These are phyloP conservation scores for Clarias batrachus DNA, from an alignment of 2,113 vertebrate species.

Conservation along the genomic window DNA sequence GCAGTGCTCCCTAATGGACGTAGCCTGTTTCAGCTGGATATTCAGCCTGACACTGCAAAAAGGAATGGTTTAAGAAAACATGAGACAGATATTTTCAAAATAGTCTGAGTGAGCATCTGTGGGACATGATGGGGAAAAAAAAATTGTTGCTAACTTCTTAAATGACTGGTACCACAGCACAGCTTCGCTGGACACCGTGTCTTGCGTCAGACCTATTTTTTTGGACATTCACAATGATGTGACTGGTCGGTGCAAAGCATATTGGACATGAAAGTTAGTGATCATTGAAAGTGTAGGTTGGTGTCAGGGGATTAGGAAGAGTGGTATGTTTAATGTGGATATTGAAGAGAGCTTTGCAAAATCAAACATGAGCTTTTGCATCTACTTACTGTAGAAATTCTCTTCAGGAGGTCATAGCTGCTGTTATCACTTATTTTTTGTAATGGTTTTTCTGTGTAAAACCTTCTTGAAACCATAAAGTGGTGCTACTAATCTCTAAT, in stretches of 20 bases:
- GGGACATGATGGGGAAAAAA: no score
- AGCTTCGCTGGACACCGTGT: not conserved
- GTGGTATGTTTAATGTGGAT: not conserved
- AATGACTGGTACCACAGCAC: not conserved
- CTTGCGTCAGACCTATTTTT: not conserved
- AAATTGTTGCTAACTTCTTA: no score
- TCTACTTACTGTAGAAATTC: slow-evolving; percentile 3
- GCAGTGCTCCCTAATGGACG: no score
- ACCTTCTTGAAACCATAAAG: not conserved
- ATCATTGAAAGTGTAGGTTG: not conserved
- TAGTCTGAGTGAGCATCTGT: no score
- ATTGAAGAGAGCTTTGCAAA: not conserved
- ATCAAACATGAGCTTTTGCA: not conserved
- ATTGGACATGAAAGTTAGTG: not conserved
- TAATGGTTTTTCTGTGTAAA: slow-evolving; percentile 12
- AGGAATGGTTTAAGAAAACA: not conserved
- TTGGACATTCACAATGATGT: not conserved
- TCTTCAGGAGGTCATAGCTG: slow-evolving; percentile 54
- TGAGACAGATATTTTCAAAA: no score
- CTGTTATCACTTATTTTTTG: slow-evolving; percentile 53
- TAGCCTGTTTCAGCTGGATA: no score
- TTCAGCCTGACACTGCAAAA: no score
- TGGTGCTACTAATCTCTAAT: slow-evolving; percentile 41
- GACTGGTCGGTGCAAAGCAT: no score
- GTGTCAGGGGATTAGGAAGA: not conserved